Base-by-base conservation (phyloP, 2,888 invertebrate species). In the Sminthurinus aureus region DNA sequence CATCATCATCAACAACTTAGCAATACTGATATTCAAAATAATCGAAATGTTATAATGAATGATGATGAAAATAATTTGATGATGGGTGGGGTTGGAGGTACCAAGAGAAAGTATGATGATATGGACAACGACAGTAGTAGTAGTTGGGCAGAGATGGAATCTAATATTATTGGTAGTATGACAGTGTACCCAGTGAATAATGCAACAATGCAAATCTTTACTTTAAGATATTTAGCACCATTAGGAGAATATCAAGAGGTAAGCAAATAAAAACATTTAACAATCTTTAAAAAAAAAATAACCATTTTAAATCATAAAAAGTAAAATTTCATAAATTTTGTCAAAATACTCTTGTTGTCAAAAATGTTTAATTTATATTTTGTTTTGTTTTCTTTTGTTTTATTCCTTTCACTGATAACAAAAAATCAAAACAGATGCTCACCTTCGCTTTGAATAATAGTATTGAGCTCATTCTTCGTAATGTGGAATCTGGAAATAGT, bases 171-270 rank as follows among this genome's bases (percentile, higher is more conserved):
- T 88, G 97, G 97, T 88, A 95, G 94, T 58, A 95, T 97, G 87
- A 95, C 96, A 89, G 94, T 98, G 88, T 94, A 95, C 90, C 99
- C 99, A 11, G 94, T 97, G 1, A 96, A 96, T 0, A 92, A 94
- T 81, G 95, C 95, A 0, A 97, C 98, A 52, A 94, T 95, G 90
- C 98, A 98, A 90, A 95, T 98, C 92, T 92, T 98, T 1, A 97
- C 98, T 89, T 91, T 99, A 51, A 93, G 97, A 88, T 99, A 98
- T 90, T 92, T 99, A n/a, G 96, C 97, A 4, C 96, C 98, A 0
- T 95, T 98, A 93, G 99, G 98, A 18, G 99, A 98, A 90, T 99
- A 98, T 90, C 99, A 99, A 90, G 98, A 98, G 92, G 94, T 94
- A 86, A 90, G 89, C n/a, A n/a, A n/a, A n/a, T n/a, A n/a, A n/a